Conservation (phyloP, 2,797 vertebrate species). For the Taeniopygia guttata region DNA sequence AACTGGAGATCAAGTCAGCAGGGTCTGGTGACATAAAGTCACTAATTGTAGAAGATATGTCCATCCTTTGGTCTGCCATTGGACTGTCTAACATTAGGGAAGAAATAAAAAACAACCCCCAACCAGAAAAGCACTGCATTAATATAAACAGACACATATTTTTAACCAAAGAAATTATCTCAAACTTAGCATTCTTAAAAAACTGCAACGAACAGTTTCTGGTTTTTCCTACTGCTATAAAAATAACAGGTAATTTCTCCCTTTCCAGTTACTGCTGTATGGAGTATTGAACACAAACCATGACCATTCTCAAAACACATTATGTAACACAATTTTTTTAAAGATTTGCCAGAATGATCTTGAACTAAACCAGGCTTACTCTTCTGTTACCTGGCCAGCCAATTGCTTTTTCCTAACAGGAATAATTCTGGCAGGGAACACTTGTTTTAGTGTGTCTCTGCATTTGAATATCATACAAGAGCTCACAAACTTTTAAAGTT, state of each 20-base stretch:
- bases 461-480: background rate
- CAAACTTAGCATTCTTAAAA: background rate
- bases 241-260: background rate
- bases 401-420: background rate
- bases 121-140: background rate
- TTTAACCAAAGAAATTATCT: background rate
- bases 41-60: slow-evolving; percentile 98
- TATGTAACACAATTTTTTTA: background rate
- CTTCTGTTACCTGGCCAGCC: background rate
- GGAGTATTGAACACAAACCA: background rate
- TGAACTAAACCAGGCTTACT: background rate
- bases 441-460: background rate
- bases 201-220: background rate
- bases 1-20: slow-evolving; percentile 93
- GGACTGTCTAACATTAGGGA: slow-evolving; percentile 80
- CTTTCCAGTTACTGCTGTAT: background rate
- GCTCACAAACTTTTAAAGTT: background rate
- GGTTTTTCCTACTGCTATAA: background rate
- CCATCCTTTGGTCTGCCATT: slow-evolving; percentile 99
- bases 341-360: background rate
- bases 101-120: background rate
- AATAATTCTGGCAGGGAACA: background rate
- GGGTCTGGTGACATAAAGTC: slow-evolving; percentile 96
- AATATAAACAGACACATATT: background rate
- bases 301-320: background rate